phyloP scores from a whole-genome alignment of 2,888 invertebrate genomes.

The Leptothorax acervorum region DNA sequence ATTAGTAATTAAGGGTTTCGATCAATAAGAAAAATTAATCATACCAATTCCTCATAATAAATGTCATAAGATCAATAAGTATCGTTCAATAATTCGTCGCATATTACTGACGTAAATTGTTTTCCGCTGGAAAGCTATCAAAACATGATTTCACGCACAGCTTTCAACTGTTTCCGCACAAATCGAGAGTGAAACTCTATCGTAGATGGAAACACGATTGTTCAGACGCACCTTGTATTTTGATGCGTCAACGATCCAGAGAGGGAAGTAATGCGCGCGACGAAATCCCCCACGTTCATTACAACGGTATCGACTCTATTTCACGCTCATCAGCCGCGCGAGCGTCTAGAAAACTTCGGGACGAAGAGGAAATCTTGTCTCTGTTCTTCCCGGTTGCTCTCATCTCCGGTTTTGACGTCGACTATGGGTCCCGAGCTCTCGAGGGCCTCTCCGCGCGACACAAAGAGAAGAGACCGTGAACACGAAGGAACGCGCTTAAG shows the following conservation, averaged over 20 bases:
- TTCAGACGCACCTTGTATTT: neutral
- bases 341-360: constrained; percentile 60
- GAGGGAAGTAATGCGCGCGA: neutral
- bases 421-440: constrained; percentile 64
- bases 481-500: constrained; percentile 35
- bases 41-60: neutral
- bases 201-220: neutral
- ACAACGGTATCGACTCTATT: constrained; percentile 61
- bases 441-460: constrained; percentile 72
- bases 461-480: constrained; percentile 63
- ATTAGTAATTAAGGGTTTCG: neutral
- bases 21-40: neutral
- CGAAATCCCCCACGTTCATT: constrained; percentile 49
- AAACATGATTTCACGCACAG: neutral
- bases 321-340: constrained; percentile 48
- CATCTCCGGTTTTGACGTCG: constrained; percentile 73
- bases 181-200: constrained; percentile 5
- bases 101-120: neutral
- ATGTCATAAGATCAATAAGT: neutral
- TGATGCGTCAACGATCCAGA: constrained; percentile 1
- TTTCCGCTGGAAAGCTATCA: neutral
- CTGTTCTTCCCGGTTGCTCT: constrained; percentile 68
- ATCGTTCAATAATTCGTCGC: neutral
- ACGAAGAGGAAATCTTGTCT: constrained; percentile 72
- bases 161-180: neutral